Evolutionary conservation across 2,888 invertebrate genomes (phyloP).

Genomic region (Drosophila cracens): DNA sequence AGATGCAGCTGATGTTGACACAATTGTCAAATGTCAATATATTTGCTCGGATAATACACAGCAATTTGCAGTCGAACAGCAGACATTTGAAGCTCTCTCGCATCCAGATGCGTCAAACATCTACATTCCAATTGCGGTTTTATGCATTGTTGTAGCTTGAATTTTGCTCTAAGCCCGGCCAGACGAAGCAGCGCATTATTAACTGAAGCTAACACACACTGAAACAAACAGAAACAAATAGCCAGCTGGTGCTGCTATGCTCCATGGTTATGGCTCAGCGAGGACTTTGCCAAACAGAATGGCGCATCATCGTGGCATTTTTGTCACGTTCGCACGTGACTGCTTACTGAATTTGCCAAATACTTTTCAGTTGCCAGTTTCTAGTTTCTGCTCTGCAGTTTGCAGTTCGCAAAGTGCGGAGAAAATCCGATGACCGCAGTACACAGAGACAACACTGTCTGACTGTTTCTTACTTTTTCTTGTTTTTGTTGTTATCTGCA

Average conservation of each 20-base stretch:
- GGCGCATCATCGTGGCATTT: slow-evolving; percentile 71
- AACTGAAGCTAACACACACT: slow-evolving; percentile 4
- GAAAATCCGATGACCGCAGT: slow-evolving; percentile 29
- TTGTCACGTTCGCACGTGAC: slow-evolving; percentile 81
- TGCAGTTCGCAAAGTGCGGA: slow-evolving; percentile 17
- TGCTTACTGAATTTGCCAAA: slow-evolving; percentile 61
- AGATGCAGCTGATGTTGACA: slow-evolving; percentile 36
- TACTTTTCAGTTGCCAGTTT: slow-evolving; percentile 35
- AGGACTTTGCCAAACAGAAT: slow-evolving; percentile 41
- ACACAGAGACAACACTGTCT: slow-evolving; percentile 18
- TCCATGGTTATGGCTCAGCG: slow-evolving; percentile 27
- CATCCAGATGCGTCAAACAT: slow-evolving; percentile 18
- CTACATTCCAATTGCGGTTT: slow-evolving; percentile 35
- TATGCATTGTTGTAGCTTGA: slow-evolving; percentile 21
- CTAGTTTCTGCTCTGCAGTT: slow-evolving; percentile 13
- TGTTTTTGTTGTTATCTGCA: slow-evolving; percentile 37
- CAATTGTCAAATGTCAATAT: slow-evolving; percentile 51
- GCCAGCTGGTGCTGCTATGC: slow-evolving; percentile 23
- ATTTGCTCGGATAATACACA: slow-evolving; percentile 39
- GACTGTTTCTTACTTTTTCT: slow-evolving; percentile 2
- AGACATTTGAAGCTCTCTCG: slow-evolving; percentile 15
- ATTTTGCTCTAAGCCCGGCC: slow-evolving; percentile 3
- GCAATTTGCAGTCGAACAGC: slow-evolving; percentile 35
- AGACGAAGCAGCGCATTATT: slow-evolving; percentile 19
- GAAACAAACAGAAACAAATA: neutral